These are phyloP conservation scores for Manis crassicaudata DNA, from an alignment of 2,797 vertebrate species.

Conservation along the genomic window DNA sequence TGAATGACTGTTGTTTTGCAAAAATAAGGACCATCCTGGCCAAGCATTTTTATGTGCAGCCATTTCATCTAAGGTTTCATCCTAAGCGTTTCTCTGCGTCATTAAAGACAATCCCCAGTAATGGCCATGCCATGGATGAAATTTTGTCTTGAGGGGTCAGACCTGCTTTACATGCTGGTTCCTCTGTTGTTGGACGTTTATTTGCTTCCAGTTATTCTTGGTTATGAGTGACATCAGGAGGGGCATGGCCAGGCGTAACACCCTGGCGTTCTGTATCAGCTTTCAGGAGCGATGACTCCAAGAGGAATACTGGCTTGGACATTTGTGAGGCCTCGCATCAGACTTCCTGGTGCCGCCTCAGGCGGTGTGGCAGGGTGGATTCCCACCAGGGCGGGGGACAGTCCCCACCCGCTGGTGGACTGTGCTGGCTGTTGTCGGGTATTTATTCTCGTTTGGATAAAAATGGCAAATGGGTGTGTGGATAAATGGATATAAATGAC, in stretches of 20 bases:
- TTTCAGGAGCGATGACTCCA: not conserved
- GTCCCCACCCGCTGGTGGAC: not conserved
- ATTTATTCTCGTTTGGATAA: not conserved
- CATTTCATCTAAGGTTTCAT: not conserved
- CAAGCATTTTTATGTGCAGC: not conserved
- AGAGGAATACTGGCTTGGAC: not conserved
- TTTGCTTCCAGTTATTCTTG: not conserved
- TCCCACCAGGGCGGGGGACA: not conserved
- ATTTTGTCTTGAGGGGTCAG: not conserved
- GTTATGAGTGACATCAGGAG: not conserved
- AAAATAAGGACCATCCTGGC: not conserved
- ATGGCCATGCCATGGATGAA: not conserved
- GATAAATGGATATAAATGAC: not conserved
- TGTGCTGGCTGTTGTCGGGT: fast-evolving
- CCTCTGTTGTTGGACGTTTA: not conserved
- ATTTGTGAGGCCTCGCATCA: not conserved
- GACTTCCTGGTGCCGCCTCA: no score
- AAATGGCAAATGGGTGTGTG: not conserved
- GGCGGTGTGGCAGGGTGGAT: fast-evolving
- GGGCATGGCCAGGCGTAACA: not conserved
- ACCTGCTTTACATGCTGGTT: not conserved
- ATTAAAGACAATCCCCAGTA: not conserved
- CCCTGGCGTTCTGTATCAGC: not conserved
- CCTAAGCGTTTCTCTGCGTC: not conserved
- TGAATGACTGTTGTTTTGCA: not conserved